These are phyloP conservation scores for Drosophila sulfurigaster DNA, from an alignment of 1,140 invertebrate species.

Conservation along the genomic window DNA sequence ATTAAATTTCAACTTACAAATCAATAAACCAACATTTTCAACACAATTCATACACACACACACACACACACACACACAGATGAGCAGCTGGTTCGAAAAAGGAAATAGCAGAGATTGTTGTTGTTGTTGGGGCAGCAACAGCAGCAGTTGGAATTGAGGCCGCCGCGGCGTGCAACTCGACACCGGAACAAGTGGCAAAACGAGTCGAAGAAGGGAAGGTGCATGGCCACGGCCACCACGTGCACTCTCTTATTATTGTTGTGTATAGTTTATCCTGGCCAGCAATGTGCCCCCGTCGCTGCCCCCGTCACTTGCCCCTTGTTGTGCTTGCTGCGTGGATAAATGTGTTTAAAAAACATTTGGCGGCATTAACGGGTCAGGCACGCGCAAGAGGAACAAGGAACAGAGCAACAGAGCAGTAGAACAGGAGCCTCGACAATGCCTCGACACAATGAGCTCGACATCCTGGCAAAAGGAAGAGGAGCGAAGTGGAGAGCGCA, in stretches of 20 bases:
- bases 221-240: constrained; percentile 24
- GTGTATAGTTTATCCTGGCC: constrained; percentile 6
- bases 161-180: constrained; percentile 67
- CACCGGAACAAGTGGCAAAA: constrained; percentile 78
- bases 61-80: constrained; percentile 11
- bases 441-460: constrained; percentile 61
- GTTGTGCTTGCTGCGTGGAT: constrained; percentile 11
- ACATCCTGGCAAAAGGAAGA: constrained; percentile 56
- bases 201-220: constrained; percentile 6
- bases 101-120: constrained; percentile 23
- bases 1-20: constrained; percentile 82
- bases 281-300: constrained; percentile 9
- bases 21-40: constrained; percentile 81
- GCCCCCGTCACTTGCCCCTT: not conserved
- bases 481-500: not conserved
- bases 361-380: constrained; percentile 46
- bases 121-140: not conserved
- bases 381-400: constrained; percentile 37
- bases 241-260: constrained; percentile 24
- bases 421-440: constrained; percentile 25
- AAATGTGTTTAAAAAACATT: constrained; percentile 54
- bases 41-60: constrained; percentile 68
- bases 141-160: constrained; percentile 33
- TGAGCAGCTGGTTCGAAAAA: constrained; percentile 60
- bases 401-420: constrained; percentile 11